These are phyloP conservation scores for Apistogramma diplotaenia DNA, from an alignment of 2,113 vertebrate genomes.

Conservation along the genomic window DNA sequence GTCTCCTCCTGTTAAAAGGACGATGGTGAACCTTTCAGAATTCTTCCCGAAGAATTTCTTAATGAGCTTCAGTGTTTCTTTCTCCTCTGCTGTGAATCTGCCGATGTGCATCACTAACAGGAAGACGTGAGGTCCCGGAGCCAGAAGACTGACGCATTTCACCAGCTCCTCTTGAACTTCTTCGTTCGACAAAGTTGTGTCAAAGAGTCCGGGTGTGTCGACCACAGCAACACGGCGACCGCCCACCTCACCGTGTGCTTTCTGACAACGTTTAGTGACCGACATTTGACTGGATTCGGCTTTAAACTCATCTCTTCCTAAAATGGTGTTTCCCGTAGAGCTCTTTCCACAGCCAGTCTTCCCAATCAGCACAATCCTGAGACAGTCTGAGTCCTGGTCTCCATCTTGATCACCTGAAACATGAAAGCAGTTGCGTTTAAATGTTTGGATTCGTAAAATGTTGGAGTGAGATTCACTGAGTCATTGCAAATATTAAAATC, in stretches of 20 bases:
- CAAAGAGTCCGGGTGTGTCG: background rate
- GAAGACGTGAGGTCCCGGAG: background rate
- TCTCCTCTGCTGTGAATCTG: background rate
- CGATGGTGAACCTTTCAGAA: background rate
- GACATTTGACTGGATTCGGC: rapidly evolving
- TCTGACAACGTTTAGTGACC: rapidly evolving
- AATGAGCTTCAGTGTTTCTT: rapidly evolving
- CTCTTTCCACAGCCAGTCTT: no score
- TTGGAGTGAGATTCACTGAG: no score
- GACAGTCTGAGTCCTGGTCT: background rate
- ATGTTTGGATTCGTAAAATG: background rate
- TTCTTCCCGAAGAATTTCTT: background rate
- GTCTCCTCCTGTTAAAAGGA: background rate
- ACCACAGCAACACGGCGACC: background rate
- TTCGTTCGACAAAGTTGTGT: rapidly evolving
- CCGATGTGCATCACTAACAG: background rate
- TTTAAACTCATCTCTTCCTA: rapidly evolving
- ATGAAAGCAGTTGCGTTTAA: background rate
- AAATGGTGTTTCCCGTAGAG: no score
- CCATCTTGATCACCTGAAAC: background rate
- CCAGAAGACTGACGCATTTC: background rate
- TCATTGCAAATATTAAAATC: no score
- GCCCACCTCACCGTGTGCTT: rapidly evolving
- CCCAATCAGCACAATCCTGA: no score
- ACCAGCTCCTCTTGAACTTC: rapidly evolving